Evolutionary conservation across 2,888 invertebrate genomes (phyloP).

Genomic region (Acheta domesticus): DNA sequence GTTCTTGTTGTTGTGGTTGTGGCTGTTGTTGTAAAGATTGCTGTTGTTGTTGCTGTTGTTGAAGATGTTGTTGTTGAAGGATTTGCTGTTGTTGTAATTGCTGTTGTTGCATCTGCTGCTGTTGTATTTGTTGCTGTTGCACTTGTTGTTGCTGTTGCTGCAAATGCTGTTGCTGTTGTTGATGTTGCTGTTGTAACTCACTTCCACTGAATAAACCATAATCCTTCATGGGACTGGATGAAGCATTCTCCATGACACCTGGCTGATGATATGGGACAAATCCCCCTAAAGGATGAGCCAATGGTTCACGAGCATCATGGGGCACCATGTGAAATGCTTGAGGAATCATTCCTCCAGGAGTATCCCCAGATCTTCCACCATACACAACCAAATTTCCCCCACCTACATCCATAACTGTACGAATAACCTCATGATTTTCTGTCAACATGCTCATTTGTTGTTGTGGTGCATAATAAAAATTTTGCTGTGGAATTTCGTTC

Average conservation of each 20-base stretch:
- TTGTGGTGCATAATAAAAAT: slow-evolving; percentile 30
- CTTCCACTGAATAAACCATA: slow-evolving; percentile 31
- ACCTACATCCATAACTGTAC: slow-evolving; percentile 46
- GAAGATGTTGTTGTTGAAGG: background rate
- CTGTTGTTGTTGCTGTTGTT: background rate
- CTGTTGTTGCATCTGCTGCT: slow-evolving; percentile 37
- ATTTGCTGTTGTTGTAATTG: slow-evolving; percentile 19
- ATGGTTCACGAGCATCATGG: slow-evolving; percentile 25
- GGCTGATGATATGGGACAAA: slow-evolving; percentile 32
- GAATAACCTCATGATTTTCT: slow-evolving; percentile 31
- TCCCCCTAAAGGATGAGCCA: slow-evolving; percentile 30
- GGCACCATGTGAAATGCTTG: slow-evolving; percentile 31
- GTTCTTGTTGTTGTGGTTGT: background rate
- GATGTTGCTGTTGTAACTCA: slow-evolving; percentile 27
- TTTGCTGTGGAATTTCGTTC: slow-evolving; percentile 26
- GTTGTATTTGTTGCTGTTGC: slow-evolving; percentile 42
- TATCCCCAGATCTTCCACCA: slow-evolving; percentile 19
- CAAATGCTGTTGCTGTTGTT: slow-evolving; percentile 29
- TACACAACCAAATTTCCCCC: slow-evolving; percentile 47
- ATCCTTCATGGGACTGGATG: slow-evolving; percentile 23
- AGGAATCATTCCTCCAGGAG: background rate
- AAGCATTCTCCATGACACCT: slow-evolving; percentile 23
- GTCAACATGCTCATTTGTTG: slow-evolving; percentile 26
- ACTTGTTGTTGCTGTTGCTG: slow-evolving; percentile 27
- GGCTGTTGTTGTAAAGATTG: slow-evolving; percentile 23